A percentile compares a stretch with the other conserved stretches of the same genome.
phyloP scores from a whole-genome alignment of 2,113 vertebrate genomes.

The Fregetta grallaria region DNA sequence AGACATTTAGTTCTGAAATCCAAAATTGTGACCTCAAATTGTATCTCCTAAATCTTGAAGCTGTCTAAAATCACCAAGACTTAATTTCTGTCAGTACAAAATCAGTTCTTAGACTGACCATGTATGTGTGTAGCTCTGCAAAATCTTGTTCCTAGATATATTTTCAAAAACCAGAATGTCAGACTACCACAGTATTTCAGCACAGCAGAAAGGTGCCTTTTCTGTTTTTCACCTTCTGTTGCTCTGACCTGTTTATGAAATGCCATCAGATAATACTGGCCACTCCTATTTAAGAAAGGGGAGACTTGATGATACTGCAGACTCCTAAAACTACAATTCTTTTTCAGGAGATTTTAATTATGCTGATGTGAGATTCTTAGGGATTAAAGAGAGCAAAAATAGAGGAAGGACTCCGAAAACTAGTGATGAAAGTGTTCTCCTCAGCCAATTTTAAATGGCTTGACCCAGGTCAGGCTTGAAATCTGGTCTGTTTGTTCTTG shows the following conservation, averaged over 20 bases:
- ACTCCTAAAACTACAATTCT: neutral
- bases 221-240: neutral
- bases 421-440: neutral
- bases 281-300: neutral
- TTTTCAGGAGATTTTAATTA: neutral
- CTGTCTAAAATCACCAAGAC: neutral
- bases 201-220: neutral
- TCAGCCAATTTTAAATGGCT: neutral
- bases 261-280: neutral
- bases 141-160: neutral
- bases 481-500: neutral
- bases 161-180: neutral
- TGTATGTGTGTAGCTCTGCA: neutral
- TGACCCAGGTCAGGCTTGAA: neutral
- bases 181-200: neutral
- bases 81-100: slow-evolving; percentile 2
- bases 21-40: neutral
- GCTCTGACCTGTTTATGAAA: neutral
- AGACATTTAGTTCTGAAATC: neutral
- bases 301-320: neutral
- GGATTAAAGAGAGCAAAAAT: neutral
- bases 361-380: neutral
- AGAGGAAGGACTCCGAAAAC: neutral
- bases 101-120: neutral
- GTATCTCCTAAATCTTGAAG: neutral